A percentile compares a stretch with the other conserved stretches of the same genome.
Conservation (phyloP, 2,113 vertebrate species). For the Centropristis striata region DNA sequence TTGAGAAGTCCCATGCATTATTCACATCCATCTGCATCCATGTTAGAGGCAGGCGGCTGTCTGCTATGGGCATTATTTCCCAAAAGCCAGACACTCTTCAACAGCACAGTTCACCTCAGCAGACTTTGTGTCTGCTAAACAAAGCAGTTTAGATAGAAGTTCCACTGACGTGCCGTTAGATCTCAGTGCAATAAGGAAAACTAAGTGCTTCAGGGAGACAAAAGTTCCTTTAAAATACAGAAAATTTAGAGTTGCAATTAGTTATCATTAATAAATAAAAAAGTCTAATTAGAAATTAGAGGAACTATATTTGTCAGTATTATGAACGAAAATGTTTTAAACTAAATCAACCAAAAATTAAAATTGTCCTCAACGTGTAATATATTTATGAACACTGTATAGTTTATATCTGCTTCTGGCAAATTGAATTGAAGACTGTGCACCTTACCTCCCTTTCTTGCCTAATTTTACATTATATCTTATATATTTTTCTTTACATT, state of each 20-base stretch:
- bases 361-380: no score
- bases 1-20: conserved; percentile 76
- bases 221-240: neutral
- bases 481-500: no score
- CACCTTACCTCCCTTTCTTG: no score
- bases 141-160: neutral
- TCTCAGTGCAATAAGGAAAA: conserved; percentile 3
- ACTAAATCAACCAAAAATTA: no score
- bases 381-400: no score
- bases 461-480: no score
- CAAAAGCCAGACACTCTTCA: conserved; percentile 51
- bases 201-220: neutral
- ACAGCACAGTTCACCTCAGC: conserved; percentile 28
- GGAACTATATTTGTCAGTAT: neutral
- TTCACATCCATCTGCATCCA: conserved; percentile 77
- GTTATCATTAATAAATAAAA: no score
- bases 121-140: conserved; percentile 64
- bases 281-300: neutral
- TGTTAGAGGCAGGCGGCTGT: conserved; percentile 51
- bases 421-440: no score
- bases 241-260: neutral
- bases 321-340: neutral
- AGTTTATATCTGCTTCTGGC: no score
- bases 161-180: conserved; percentile 18
- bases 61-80: conserved; percentile 54